These are phyloP conservation scores for Amphiura filiformis DNA, from an alignment of 35 echinoderm and acorn worm genomes.

Conservation along the genomic window DNA sequence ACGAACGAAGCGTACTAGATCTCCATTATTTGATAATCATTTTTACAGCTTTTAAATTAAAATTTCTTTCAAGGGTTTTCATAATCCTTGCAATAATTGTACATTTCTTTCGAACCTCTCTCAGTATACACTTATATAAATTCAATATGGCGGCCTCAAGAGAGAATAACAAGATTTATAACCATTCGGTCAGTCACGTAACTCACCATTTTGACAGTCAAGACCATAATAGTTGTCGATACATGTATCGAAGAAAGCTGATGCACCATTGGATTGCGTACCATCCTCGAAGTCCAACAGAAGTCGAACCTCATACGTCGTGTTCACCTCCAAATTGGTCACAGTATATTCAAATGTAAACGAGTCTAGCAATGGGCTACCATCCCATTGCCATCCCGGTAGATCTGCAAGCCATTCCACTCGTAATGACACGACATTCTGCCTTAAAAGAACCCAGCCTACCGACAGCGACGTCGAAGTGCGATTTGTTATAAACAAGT, in stretches of 20 bases:
- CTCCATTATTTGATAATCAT: too few species aligned
- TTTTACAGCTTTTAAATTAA: too few species aligned
- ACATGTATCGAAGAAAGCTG: conserved; percentile 11
- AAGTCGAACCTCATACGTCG: conserved; percentile 15
- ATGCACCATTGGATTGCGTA: not conserved
- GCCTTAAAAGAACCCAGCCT: not conserved
- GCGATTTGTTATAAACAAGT: not conserved
- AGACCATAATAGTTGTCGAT: conserved; percentile 9
- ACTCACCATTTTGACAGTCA: conserved; percentile 53
- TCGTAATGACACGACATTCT: not conserved
- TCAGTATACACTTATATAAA: too few species aligned
- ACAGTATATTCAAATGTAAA: not conserved
- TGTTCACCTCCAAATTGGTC: not conserved
- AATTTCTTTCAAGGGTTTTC: too few species aligned
- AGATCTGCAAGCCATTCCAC: not conserved
- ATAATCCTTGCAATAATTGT: too few species aligned
- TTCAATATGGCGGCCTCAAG: too few species aligned
- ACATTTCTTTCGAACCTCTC: too few species aligned
- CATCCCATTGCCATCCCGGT: not conserved
- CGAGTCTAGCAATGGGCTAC: not conserved
- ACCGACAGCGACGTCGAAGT: not conserved
- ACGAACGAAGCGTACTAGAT: too few species aligned
- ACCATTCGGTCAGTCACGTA: too few species aligned
- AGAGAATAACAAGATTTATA: too few species aligned
- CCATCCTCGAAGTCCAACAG: not conserved